These are phyloP conservation scores for Probosciger aterrimus DNA, from an alignment of 2,113 vertebrate genomes.

Conservation along the genomic window DNA sequence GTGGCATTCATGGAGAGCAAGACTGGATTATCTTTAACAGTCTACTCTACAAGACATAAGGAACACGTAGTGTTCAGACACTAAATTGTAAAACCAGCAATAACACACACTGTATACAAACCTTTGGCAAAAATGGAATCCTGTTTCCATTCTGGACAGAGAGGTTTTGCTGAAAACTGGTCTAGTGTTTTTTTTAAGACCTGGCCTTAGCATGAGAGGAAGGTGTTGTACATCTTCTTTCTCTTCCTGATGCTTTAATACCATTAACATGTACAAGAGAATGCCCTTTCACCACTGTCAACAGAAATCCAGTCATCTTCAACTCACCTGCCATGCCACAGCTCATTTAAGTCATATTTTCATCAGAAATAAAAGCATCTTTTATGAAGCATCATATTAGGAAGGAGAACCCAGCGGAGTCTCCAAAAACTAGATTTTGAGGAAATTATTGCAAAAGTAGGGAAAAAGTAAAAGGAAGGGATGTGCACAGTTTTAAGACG, in stretches of 20 bases:
- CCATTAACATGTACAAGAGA: not conserved
- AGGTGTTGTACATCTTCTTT: not conserved
- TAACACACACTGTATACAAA: not conserved
- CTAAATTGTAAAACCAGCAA: not conserved
- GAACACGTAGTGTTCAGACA: not conserved
- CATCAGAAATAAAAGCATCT: not conserved
- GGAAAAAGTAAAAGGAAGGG: not conserved
- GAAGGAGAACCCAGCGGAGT: not conserved
- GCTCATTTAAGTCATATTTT: not conserved
- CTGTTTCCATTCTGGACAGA: not conserved
- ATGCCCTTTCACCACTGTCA: not conserved
- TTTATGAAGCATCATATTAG: not conserved
- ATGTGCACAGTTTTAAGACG: not conserved
- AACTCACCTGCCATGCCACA: accelerated
- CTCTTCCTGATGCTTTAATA: not conserved
- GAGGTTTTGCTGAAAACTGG: not conserved
- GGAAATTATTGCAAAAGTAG: not conserved
- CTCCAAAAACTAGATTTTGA: not conserved
- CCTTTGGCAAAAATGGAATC: not conserved
- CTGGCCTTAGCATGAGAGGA: not conserved
- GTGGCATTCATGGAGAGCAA: not conserved
- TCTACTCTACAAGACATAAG: not conserved
- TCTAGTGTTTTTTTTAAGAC: not conserved
- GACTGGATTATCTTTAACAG: not conserved
- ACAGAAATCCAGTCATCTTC: not conserved